Evolutionary conservation across 2,888 invertebrate genomes (phyloP).

Genomic region (Onthophagus sagittarius): DNA sequence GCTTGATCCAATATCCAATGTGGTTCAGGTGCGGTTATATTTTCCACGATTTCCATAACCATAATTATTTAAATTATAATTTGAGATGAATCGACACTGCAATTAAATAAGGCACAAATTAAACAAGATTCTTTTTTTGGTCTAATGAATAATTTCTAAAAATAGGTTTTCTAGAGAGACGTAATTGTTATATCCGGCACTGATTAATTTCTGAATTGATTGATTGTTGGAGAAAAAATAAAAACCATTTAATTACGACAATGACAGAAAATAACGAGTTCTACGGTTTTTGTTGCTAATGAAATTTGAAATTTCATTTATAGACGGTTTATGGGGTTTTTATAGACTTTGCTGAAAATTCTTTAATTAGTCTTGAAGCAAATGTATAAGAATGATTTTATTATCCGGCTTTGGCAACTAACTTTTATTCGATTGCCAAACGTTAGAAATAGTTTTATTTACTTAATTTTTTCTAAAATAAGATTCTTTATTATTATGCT

Average conservation of each 20-base stretch:
- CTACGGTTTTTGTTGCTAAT: too few species aligned
- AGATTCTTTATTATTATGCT: too few species aligned
- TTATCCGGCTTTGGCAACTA: background rate
- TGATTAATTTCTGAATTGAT: background rate
- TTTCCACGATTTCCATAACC: constrained; percentile 36
- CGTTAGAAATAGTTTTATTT: background rate
- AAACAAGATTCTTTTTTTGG: too few species aligned
- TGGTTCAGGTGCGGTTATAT: constrained; percentile 41
- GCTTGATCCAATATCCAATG: constrained; percentile 48
- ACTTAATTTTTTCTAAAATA: background rate
- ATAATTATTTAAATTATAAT: background rate
- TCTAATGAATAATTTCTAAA: background rate
- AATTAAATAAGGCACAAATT: background rate
- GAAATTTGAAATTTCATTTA: too few species aligned
- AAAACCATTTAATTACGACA: background rate
- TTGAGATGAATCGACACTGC: background rate
- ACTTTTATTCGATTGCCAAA: background rate
- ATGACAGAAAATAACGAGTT: background rate
- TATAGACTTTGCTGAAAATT: constrained; percentile 1
- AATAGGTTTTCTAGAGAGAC: background rate
- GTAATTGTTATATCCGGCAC: background rate
- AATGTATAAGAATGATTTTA: background rate
- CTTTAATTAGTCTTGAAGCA: constrained; percentile 15
- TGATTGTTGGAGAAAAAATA: background rate
- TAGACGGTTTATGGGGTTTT: too few species aligned